Percentiles rank a stretch among this genome's conserved stretches.
Conservation (phyloP, 1,140 invertebrate genomes). For the Temnothorax longispinosus region DNA sequence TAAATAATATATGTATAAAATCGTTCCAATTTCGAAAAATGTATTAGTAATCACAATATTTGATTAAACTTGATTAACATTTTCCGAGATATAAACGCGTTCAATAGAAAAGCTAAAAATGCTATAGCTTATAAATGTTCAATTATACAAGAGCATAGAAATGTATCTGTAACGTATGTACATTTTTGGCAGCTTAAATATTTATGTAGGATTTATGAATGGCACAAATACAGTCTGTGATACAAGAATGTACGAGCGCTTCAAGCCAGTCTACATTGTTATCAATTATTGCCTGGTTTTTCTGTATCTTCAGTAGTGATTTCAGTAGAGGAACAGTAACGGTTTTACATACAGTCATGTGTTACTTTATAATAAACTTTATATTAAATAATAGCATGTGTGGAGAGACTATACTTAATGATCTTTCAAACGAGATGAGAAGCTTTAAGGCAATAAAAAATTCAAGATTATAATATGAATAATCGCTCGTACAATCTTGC, state of each 20-base stretch:
- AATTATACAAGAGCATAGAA: background rate
- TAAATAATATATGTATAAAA: conserved; percentile 15
- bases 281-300: background rate
- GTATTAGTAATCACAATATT: background rate
- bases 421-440: background rate
- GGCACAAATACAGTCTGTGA: conserved; percentile 5
- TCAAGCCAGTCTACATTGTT: background rate
- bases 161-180: background rate
- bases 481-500: background rate
- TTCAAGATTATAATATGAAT: background rate
- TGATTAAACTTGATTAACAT: background rate
- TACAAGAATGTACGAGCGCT: background rate
- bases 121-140: conserved; percentile 3
- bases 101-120: background rate
- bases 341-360: background rate
- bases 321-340: background rate
- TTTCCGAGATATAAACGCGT: background rate
- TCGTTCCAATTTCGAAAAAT: conserved; percentile 14
- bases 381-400: background rate
- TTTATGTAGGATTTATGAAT: conserved; percentile 12
- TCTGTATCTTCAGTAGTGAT: background rate
- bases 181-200: conserved; percentile 26
- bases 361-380: background rate
- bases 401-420: background rate
- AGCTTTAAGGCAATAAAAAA: background rate